Evolutionary conservation across 2,797 vertebrate genomes (phyloP).

Genomic region (Anolis apletophallus): DNA sequence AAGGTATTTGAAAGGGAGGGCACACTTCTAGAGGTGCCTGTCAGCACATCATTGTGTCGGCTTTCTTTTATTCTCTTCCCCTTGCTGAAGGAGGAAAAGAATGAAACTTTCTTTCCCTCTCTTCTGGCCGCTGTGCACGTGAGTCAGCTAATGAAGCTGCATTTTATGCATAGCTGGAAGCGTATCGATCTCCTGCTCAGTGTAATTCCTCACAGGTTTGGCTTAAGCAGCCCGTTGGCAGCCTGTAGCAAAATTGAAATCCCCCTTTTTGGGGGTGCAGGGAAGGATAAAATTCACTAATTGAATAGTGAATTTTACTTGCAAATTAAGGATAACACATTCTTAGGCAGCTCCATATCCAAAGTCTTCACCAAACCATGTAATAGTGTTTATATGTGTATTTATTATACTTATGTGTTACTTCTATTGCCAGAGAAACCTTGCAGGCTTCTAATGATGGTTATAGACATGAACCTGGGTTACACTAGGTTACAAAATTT

Average conservation of each 20-base stretch:
- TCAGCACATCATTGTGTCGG: background rate
- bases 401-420: background rate
- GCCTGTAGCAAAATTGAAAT: background rate
- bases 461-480: background rate
- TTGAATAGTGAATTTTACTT: background rate
- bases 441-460: no score
- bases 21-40: background rate
- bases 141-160: slow-evolving; percentile 18
- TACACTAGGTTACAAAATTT: no score
- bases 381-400: background rate
- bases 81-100: background rate
- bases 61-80: no score
- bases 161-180: slow-evolving; percentile 22
- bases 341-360: background rate
- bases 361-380: background rate
- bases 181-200: slow-evolving; percentile 5
- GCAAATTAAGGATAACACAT: background rate
- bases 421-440: background rate
- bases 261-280: background rate
- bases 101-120: slow-evolving; percentile 18
- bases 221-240: slow-evolving; percentile 9
- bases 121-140: background rate
- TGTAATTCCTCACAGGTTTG: background rate
- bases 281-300: no score
- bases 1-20: background rate